These are phyloP conservation scores for Alviniconcha strummeri DNA, from an alignment of 2,888 invertebrate species.

Conservation along the genomic window DNA sequence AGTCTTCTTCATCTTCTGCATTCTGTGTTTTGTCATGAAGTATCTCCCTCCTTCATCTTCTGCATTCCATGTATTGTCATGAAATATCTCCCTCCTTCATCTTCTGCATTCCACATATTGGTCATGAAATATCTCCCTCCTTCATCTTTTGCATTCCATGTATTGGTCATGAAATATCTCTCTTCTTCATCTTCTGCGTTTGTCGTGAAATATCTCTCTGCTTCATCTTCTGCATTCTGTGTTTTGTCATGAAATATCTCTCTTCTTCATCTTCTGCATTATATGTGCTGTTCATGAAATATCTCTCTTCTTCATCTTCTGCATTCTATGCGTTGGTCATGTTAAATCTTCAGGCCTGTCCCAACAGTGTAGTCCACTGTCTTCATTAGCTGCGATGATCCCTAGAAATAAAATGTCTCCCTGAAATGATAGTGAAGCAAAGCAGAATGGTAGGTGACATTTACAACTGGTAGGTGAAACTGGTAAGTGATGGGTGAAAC, in stretches of 20 bases:
- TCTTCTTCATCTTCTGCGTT: neutral
- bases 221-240: no score
- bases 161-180: neutral
- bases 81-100: neutral
- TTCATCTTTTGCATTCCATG: neutral
- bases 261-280: no score
- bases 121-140: neutral
- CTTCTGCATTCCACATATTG: neutral
- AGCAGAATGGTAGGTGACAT: no score
- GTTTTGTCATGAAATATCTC: neutral
- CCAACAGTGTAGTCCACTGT: no score
- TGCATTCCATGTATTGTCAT: neutral
- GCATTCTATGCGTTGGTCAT: neutral
- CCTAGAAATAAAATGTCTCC: no score
- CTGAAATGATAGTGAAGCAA: no score
- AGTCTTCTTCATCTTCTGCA: neutral
- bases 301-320: neutral
- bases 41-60: neutral
- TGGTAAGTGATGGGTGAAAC: no score
- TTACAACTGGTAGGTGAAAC: no score
- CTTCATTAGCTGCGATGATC: no score
- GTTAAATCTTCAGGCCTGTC: neutral
- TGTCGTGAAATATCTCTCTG: neutral
- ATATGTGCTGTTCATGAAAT: neutral
- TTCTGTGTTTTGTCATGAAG: neutral